phyloP scores from a whole-genome alignment of 2,888 invertebrate genomes.

The Pomacea canaliculata region DNA sequence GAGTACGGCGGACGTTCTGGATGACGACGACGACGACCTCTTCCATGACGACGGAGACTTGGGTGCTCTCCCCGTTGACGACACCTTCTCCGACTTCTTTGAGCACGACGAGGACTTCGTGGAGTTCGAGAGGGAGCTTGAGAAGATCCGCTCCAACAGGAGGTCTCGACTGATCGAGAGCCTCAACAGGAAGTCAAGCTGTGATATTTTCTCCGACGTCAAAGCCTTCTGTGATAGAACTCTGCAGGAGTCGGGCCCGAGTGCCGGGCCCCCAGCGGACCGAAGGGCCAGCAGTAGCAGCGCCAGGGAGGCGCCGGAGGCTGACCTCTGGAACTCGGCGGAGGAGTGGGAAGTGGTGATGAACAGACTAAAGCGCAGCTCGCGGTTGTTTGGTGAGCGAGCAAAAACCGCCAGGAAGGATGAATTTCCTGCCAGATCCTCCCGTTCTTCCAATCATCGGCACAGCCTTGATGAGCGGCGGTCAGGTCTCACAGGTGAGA shows the following conservation, averaged over 20 bases:
- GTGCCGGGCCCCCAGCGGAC: neutral
- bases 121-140: conserved; percentile 60
- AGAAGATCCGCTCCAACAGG: conserved; percentile 52
- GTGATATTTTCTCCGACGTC: conserved; percentile 60
- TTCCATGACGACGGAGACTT: conserved; percentile 19
- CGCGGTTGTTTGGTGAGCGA: conserved; percentile 32
- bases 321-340: conserved; percentile 49
- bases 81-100: conserved; percentile 61
- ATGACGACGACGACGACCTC: neutral
- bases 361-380: conserved; percentile 51
- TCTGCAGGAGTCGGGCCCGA: conserved; percentile 1
- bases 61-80: conserved; percentile 34
- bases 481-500: conserved; percentile 12
- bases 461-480: neutral
- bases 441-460: no score
- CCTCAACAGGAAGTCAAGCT: conserved; percentile 41
- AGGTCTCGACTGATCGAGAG: conserved; percentile 48
- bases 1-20: neutral
- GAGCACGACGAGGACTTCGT: conserved; percentile 61
- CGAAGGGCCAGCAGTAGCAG: neutral
- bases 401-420: neutral
- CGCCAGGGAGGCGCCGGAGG: conserved; percentile 9
- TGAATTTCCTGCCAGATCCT: neutral
- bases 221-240: conserved; percentile 60
- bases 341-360: conserved; percentile 61